These are phyloP conservation scores for Odontophorus gujanensis DNA, from an alignment of 2,113 vertebrate species.

Conservation along the genomic window DNA sequence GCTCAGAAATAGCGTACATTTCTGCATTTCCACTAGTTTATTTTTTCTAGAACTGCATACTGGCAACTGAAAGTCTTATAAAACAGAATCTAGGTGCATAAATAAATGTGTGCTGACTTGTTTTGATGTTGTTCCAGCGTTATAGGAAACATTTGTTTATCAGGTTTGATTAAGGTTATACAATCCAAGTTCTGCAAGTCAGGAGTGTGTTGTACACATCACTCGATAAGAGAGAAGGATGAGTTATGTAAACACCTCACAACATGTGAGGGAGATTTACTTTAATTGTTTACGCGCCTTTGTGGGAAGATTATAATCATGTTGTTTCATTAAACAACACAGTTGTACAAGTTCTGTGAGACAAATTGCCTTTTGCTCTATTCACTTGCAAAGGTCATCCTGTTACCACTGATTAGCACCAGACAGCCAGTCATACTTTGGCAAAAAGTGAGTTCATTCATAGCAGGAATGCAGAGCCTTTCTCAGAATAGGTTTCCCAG, in stretches of 20 bases:
- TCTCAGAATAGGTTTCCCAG: conserved; percentile 72
- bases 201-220: conserved; percentile 58
- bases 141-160: conserved; percentile 62
- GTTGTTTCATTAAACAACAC: conserved; percentile 75
- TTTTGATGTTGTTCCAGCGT: conserved; percentile 6
- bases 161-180: conserved; percentile 51
- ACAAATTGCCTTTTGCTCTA: conserved; percentile 73
- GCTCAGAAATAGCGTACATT: background rate
- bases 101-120: conserved; percentile 26
- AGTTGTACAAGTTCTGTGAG: conserved; percentile 71
- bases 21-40: background rate
- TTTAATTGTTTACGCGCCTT: conserved; percentile 67
- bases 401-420: conserved; percentile 69
- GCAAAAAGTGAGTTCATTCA: conserved; percentile 63
- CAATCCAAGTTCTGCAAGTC: conserved; percentile 46
- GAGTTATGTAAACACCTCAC: conserved; percentile 71
- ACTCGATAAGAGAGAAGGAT: conserved; percentile 67
- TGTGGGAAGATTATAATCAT: conserved; percentile 74
- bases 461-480: conserved; percentile 57
- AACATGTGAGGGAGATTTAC: conserved; percentile 72
- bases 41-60: background rate
- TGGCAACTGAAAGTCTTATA: background rate
- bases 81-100: conserved; percentile 27
- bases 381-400: conserved; percentile 72
- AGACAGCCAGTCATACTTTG: conserved; percentile 36